Base-by-base conservation (phyloP, 2,797 vertebrate species). In the Urophycis tenuis region DNA sequence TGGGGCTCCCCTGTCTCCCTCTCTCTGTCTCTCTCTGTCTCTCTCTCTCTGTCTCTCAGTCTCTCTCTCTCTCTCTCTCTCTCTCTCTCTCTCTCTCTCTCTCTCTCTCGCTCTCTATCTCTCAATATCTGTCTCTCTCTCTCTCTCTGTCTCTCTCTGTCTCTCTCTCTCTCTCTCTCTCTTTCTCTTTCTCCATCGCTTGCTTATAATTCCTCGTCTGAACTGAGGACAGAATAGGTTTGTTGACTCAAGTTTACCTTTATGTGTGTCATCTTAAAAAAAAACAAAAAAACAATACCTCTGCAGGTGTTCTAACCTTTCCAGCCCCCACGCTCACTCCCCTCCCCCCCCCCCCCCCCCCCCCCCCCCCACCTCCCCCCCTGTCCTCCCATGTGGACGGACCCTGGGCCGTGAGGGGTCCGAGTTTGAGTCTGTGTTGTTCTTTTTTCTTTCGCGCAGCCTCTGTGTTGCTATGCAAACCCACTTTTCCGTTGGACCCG, bases 391-490 rank as follows among this genome's bases (percentile, higher is more conserved):
- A n/a, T 31, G 69, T 72, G 81, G 77, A 14, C 2, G 39, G 14
- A 17, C 76, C 69, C 32, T 81, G 84, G 88, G 75, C 77, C 75
- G 78, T 74, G 67, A 83, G 75, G 36, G 82, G 77, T 85, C 79
- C 79, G 78, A 82, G 75, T 3, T 25, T 79, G 76, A 77, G 85
- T 86, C 81, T 82, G 79, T 90, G 89, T 87, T 64, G 60, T 64
- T 12, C 10, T 45, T 45, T 39, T 45, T 45, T 17, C 17, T 60
- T 25, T 64, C 29, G 60, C 60, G 3, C 60, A 64, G 60, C 60
- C n/a, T 29, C n/a, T 4, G 11, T 29, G 60, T 64, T 64, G 60
- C 60, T 64, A 64, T 64, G 60, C 60, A 29, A 64, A 64, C 60
- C 60, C 9, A 64, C n/a, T 64, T 64, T 91, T 87, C 79, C 82